These are phyloP conservation scores for Dryobota labecula DNA, from an alignment of 2,888 invertebrate genomes.

Conservation along the genomic window DNA sequence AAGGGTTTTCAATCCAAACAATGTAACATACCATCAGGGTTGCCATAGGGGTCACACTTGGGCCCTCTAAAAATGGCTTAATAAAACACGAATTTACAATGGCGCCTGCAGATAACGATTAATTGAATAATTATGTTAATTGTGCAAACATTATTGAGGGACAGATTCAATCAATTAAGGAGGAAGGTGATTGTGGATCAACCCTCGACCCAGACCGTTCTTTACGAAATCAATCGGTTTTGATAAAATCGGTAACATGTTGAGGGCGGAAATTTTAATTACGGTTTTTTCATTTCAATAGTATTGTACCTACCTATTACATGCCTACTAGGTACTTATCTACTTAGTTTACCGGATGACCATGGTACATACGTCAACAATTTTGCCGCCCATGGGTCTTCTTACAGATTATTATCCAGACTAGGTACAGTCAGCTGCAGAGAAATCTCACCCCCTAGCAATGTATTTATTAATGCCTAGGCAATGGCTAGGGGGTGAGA, in stretches of 20 bases:
- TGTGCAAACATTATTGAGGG: constrained; percentile 78
- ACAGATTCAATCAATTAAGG: constrained; percentile 76
- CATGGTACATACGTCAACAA: neutral
- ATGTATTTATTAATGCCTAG: too few relatives aligned
- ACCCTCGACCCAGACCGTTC: constrained; percentile 56
- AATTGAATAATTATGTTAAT: constrained; percentile 88
- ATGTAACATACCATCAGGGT: too few relatives aligned
- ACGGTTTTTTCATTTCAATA: constrained; percentile 1
- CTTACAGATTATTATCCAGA: neutral
- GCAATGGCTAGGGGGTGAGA: too few relatives aligned
- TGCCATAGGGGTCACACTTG: too few relatives aligned
- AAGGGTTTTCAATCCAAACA: too few relatives aligned
- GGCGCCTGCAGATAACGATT: constrained; percentile 76
- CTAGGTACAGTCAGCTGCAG: too few relatives aligned
- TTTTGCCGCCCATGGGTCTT: neutral
- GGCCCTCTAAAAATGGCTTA: too few relatives aligned
- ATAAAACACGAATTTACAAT: constrained; percentile 61
- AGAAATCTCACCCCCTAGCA: too few relatives aligned
- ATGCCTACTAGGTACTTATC: neutral
- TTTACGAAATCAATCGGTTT: constrained; percentile 59
- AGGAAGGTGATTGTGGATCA: constrained; percentile 67
- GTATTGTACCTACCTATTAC: neutral
- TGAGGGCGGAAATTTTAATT: constrained; percentile 19
- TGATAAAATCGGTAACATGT: constrained; percentile 61
- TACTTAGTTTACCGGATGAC: neutral